phyloP scores from a whole-genome alignment of 2,888 invertebrate genomes.

The Agriotes lineatus region DNA sequence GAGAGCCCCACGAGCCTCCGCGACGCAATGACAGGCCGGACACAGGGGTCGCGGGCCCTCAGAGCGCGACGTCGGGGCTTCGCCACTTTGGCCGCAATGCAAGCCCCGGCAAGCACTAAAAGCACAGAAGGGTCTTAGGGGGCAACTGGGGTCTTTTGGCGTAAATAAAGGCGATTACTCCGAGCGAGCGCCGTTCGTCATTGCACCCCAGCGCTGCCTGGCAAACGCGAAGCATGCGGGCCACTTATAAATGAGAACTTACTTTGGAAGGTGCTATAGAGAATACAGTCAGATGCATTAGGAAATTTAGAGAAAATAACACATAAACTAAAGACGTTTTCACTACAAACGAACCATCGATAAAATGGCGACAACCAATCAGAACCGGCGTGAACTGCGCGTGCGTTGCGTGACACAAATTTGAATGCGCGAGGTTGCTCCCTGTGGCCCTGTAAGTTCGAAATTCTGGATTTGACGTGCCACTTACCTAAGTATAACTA shows the following conservation, averaged over 20 bases:
- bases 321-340: slow-evolving; percentile 61
- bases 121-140: too few relatives aligned
- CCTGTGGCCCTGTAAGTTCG: background rate
- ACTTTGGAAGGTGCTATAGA: slow-evolving; percentile 53
- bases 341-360: slow-evolving; percentile 62
- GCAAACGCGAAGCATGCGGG: slow-evolving; percentile 36
- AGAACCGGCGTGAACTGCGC: slow-evolving; percentile 43
- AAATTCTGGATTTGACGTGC: background rate
- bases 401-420: too few relatives aligned
- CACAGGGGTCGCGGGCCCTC: too few relatives aligned
- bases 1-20: too few relatives aligned
- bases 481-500: background rate
- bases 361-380: slow-evolving; percentile 64
- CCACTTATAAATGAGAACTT: slow-evolving; percentile 50
- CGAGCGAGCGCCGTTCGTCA: background rate
- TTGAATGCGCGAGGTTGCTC: too few relatives aligned
- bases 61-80: too few relatives aligned
- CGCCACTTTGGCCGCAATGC: too few relatives aligned
- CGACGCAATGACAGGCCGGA: too few relatives aligned
- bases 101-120: too few relatives aligned
- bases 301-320: slow-evolving; percentile 59
- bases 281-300: slow-evolving; percentile 57
- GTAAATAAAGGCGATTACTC: slow-evolving; percentile 30
- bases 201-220: slow-evolving; percentile 3
- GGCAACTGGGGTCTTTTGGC: background rate